Evolutionary conservation across 2,888 invertebrate species (phyloP).

Genomic region (Dolichopus griseipennis): DNA sequence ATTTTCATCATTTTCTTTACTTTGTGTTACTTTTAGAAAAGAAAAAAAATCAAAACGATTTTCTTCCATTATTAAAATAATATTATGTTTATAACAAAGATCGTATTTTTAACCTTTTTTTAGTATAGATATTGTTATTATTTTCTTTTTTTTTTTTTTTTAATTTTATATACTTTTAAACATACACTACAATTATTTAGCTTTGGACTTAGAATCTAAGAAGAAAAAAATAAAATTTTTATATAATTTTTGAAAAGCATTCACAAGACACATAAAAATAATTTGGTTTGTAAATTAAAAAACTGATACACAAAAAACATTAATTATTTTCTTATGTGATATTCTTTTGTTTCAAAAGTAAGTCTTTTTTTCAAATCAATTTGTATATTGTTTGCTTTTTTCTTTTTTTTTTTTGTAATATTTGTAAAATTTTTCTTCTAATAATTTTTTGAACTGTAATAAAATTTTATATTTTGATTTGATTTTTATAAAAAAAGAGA

Average conservation of each 20-base stretch:
- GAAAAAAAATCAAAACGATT: neutral
- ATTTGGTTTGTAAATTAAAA: neutral
- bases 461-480: neutral
- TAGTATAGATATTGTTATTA: neutral
- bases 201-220: neutral
- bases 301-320: neutral
- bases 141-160: neutral
- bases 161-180: neutral
- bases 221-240: neutral
- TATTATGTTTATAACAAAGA: neutral
- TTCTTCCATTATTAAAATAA: neutral
- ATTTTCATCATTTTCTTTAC: neutral
- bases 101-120: neutral
- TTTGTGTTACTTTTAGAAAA: neutral
- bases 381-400: neutral
- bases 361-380: neutral
- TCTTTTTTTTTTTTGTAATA: neutral
- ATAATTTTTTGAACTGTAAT: neutral
- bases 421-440: neutral
- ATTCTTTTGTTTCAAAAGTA: neutral
- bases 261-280: constrained; percentile 1
- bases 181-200: constrained; percentile 3
- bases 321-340: neutral
- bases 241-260: neutral
- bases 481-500: neutral